Base-by-base conservation (phyloP, 2,113 vertebrate species). In the Gadus macrocephalus region DNA sequence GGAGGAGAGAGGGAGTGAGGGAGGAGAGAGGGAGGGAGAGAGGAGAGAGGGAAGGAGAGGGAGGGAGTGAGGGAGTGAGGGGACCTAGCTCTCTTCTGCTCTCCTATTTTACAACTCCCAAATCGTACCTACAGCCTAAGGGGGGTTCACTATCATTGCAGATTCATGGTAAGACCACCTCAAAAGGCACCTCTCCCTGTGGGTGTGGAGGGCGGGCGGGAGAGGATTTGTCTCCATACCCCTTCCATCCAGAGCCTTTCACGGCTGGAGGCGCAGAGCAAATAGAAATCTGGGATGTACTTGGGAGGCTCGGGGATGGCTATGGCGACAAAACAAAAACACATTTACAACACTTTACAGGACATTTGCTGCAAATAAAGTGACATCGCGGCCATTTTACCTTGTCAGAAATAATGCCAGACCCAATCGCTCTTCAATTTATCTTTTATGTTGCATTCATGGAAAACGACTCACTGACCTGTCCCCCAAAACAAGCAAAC, bases 241-340 rank as follows among this genome's bases (percentile, higher is more conserved):
- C 72, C 71, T 67, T 82, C 71, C 63, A 55, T 27, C 60, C 20
- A 61, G 27, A 67, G 63, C 15, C 66, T 71, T 75, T 81, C 70
- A 71, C 67, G 56, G 70, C 11, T 72, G 53, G 62, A 53, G 63
- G 75, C 53, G 66, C 71, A 68, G 38, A 27, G 62, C 70, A 81
- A 75, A 80, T 69, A 65, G 62, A 80, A 79, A 68, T 78, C 59
- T 28, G 1, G 25, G 27, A 68, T 22, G 62, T 72, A 42, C 61
- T 25, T 58, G 55, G 55, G 14, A 3, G 15, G 19, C 61, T 49
- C 8, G 8, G 42, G 8, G 42, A 49, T 7, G 42, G 42, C 42
- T 49, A 49, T 49, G 42, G 42, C 31, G 5, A 35, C 31, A 35
- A 4, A 49, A 14, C 9, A 49, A 28, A 62, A 15, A 22, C 61